These are phyloP conservation scores for Carabus problematicus DNA, from an alignment of 2,888 invertebrate genomes.

Conservation along the genomic window DNA sequence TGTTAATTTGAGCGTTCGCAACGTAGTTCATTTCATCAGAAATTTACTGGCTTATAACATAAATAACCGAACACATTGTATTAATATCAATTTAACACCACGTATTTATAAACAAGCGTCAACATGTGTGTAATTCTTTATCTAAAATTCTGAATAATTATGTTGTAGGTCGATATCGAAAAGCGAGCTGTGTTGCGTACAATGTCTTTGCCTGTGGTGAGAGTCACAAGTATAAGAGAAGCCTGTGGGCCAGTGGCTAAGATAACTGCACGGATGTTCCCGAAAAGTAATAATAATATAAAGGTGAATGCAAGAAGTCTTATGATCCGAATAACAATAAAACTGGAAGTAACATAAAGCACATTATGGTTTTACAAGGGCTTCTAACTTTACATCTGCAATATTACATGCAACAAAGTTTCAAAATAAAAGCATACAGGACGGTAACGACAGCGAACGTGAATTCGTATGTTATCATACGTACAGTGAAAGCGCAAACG, in stretches of 20 bases:
- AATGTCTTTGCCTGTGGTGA: neutral
- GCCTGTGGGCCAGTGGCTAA: neutral
- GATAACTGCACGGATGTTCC: neutral
- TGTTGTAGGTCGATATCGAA: neutral
- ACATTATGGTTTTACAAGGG: slow-evolving; percentile 40
- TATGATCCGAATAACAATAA: slow-evolving; percentile 40
- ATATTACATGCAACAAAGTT: slow-evolving; percentile 40
- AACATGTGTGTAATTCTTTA: too few species aligned
- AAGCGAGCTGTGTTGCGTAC: neutral
- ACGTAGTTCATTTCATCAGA: too few species aligned
- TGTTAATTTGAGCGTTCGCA: too few species aligned
- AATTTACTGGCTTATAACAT: too few species aligned
- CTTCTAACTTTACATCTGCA: slow-evolving; percentile 37
- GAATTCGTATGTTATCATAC: slow-evolving; percentile 10
- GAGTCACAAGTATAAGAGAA: neutral
- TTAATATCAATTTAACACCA: too few species aligned
- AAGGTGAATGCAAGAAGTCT: slow-evolving; percentile 26
- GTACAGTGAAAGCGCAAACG: slow-evolving; percentile 7
- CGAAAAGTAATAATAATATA: slow-evolving; percentile 18
- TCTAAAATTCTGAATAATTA: too few species aligned
- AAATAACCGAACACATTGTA: too few species aligned
- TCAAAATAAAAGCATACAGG: slow-evolving; percentile 30
- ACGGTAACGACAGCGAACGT: slow-evolving; percentile 9
- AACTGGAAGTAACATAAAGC: slow-evolving; percentile 36
- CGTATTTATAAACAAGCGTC: too few species aligned